Evolutionary conservation across 2,888 invertebrate genomes (phyloP).

Genomic region (Cataglyphis cursor): DNA sequence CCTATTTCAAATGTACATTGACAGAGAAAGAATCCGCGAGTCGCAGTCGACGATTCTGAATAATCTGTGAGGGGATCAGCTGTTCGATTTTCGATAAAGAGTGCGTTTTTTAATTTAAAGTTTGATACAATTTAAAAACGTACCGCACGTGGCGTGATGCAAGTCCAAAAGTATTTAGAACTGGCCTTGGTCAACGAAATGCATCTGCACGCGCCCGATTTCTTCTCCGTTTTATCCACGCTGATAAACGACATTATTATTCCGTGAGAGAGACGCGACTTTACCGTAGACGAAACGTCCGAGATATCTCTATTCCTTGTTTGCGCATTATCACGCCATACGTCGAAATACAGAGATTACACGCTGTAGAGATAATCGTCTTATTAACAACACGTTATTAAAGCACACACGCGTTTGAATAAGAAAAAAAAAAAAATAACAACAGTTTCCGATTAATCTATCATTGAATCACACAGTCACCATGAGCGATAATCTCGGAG

Average conservation of each 20-base stretch:
- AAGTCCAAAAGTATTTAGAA: slow-evolving; percentile 58
- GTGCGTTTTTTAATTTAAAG: background rate
- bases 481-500: slow-evolving; percentile 26
- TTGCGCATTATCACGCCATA: background rate
- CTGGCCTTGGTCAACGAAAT: slow-evolving; percentile 51
- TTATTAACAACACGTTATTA: slow-evolving; percentile 23
- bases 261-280: background rate
- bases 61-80: background rate
- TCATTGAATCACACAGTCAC: slow-evolving; percentile 40
- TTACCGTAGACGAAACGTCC: background rate
- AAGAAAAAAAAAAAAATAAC: background rate
- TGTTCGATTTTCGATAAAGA: background rate
- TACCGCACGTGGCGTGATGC: slow-evolving; percentile 68
- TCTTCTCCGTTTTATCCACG: slow-evolving; percentile 45
- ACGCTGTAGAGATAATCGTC: background rate
- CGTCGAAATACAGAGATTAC: background rate
- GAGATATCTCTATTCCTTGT: background rate
- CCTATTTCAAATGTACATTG: background rate
- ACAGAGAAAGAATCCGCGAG: background rate
- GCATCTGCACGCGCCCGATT: slow-evolving; percentile 34
- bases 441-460: slow-evolving; percentile 18
- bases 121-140: slow-evolving; percentile 40
- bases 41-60: background rate
- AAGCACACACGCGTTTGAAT: background rate
- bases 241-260: slow-evolving; percentile 70